Base-by-base conservation (phyloP, 2,888 invertebrate genomes). In the Onchidella celtica region DNA sequence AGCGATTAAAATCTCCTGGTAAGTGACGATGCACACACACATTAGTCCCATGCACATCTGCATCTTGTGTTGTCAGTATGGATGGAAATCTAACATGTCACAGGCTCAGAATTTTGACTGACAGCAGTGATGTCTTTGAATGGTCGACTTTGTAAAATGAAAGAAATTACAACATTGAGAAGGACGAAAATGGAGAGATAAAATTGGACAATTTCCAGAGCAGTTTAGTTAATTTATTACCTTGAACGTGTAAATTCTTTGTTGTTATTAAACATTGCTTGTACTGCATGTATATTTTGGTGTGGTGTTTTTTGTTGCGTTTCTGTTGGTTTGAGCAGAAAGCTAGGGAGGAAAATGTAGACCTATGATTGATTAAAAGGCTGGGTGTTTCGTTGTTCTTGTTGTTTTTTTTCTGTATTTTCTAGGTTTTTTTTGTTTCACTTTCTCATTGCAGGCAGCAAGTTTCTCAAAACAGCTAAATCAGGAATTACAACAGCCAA, bases 1-100 rank as follows among this genome's bases (percentile, higher is more conserved):
- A 81, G 40, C 65, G 81, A 40, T 47, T 81, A 32, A 81, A 69
- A 6, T 75, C 34, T n/a, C 59, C 74, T 32, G 81, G 81, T 81
- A 69, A 75, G 81, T 75, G 34, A 2, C 24, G 40, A 11, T 61
- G 24, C 24, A 24, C 27, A 21, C n/a, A n/a, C n/a, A n/a, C n/a
- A n/a, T n/a, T n/a, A n/a, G n/a, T n/a, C n/a, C n/a, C n/a, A n/a
- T n/a, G n/a, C n/a, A n/a, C n/a, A n/a, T n/a, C n/a, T n/a, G n/a
- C n/a, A n/a, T n/a, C n/a, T n/a, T n/a, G n/a, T n/a, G n/a, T n/a
- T n/a, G n/a, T n/a, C n/a, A n/a, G n/a, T n/a, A n/a, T n/a, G n/a
- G n/a, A n/a, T n/a, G n/a, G n/a, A n/a, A n/a, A n/a, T n/a, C n/a
- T n/a, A n/a, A n/a, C n/a, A n/a, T n/a, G n/a, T n/a, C n/a, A n/a